Evolutionary conservation across 1,140 invertebrate species (phyloP), one percentile per base, ranked within the genome.

Genomic region (Doryteuthis pealeii): DNA sequence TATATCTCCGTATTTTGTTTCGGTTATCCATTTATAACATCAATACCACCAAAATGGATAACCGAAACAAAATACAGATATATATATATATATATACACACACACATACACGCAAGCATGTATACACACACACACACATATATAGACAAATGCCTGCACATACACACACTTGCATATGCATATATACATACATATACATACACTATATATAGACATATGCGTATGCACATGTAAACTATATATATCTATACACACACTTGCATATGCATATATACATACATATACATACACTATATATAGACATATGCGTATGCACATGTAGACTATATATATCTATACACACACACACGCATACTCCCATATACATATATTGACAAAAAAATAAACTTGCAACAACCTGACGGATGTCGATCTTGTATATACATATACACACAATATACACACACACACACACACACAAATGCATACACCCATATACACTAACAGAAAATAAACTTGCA

Each of bases 201-300:
- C 1, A 58, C 0, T 58, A 5, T 22, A 58, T 58, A 58, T 3
- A 58, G 10, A 5, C 5, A 5, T 22, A 5, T 58, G 26, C 18
- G 1, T 58, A 5, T 2, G 18, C 18, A 58, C 18, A 5, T 58
- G 18, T 58, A 58, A 14, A 58, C n/a, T 58, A 58, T 58, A 58
- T 22, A 58, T 58, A 58, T 58, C 10, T 58, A 58, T 58, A 58
- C 18, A 58, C 5, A 58, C 18, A 22, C 45, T 1, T 54, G 71
- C 33, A 65, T 8, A 75, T 32, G 62, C 69, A 72, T 6, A 72
- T 49, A 71, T 49, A 71, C 28, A 75, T 31, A 71, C 3, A 28
- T 49, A 71, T n/a, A 43, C 10, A 26, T 26, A 66, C 28, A 71
- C 30, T 54, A 75, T 31, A 71, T 15, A 28, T 49, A 71, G 1